Evolutionary conservation across 1,140 invertebrate genomes (phyloP), one percentile per base, ranked within the genome.

Genomic region (Leptonema lineaticorne): DNA sequence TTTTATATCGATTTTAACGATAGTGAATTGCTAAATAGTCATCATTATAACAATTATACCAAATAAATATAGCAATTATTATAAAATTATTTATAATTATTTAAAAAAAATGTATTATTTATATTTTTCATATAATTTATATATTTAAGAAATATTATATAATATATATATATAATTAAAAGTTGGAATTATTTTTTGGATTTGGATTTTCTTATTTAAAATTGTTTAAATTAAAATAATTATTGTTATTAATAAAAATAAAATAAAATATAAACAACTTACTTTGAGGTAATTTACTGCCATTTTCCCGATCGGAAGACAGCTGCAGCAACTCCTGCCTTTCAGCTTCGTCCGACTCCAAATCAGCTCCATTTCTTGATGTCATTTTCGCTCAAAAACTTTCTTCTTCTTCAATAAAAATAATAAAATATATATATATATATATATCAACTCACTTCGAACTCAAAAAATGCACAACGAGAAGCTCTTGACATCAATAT

Each of bases 311-410:
- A 45, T 22, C 41, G 20, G 57, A 24, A 30, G 37, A 26, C 1
- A 50, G n/a, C 4, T 56, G n/a, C 8, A 70, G 50, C 29, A 70
- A 27, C 46, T 70, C 69, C 58, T 70, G 69, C 27, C 46, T 46
- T 60, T 70, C 69, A 7, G 58, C 64, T 29, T 67, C 37, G 28
- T 62, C 63, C 30, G 60, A 28, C 48, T 67, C 48, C 58, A 70
- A 5, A n/a, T 67, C 37, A 41, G 37, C 46, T 48, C 3, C 46
- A 2, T 7, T 20, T 48, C 22, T 48, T 8, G 16, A 20, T 20
- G 16, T n/a, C 30, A 11, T 11, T 11, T 33, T 33, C 30, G 30
- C 5, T 33, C 30, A 33, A 33, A 5, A 33, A 6, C 30, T 41
- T 41, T 16, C 11, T 4, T 16, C 11, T 33, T 41, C 37, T 11